Base-by-base conservation (phyloP, 2,113 vertebrate species). In the Brevimyrus niger region DNA sequence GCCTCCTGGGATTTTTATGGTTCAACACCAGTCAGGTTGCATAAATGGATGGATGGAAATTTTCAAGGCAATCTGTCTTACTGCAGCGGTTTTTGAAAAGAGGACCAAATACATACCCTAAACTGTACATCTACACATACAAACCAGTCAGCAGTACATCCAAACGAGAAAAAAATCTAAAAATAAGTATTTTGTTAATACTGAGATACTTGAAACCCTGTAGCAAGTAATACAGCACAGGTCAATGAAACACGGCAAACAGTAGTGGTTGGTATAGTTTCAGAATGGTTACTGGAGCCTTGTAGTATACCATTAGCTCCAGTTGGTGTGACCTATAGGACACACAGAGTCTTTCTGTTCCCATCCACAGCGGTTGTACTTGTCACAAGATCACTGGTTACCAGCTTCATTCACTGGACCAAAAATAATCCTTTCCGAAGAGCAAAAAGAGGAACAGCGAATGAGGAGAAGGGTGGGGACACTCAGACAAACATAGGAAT, bases 191-290 rank as follows among this genome's bases (percentile, higher is more conserved):
- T 88, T 86, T 38, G 10, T 53, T 73, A 23, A 88, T 87, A 80
- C 19, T 65, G 87, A 90, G 88, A 48, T 80, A 84, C n/a, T 80
- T 65, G 42, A 89, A 85, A 90, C 38, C 91, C 51, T 88, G 89
- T 86, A 90, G 88, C 55, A 38, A 83, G 51, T 51, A 83, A 55
- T 84, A 89, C 51, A 89, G 51, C 82, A 19, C 76, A 61, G 88
- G 88, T 23, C 51, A 84, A 76, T 46, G 73, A 65, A 88, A 50
- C 65, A 88, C 88, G 48, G 61, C 88, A 89, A 50, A 53, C 38
- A 88, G 88, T 46, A 86, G 47, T 87, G 51, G 15, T 87, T 46
- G 38, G 42, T 85, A 44, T 85, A 47, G 21, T 88, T 53, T 89
- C 48, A 17, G 48, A 42, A 73, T 51, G 31, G 15, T 76, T 35